A percentile compares a stretch with the other conserved stretches of the same genome.
These are phyloP conservation scores for Rapana venosa DNA, from an alignment of 2,888 invertebrate species.

Conservation along the genomic window DNA sequence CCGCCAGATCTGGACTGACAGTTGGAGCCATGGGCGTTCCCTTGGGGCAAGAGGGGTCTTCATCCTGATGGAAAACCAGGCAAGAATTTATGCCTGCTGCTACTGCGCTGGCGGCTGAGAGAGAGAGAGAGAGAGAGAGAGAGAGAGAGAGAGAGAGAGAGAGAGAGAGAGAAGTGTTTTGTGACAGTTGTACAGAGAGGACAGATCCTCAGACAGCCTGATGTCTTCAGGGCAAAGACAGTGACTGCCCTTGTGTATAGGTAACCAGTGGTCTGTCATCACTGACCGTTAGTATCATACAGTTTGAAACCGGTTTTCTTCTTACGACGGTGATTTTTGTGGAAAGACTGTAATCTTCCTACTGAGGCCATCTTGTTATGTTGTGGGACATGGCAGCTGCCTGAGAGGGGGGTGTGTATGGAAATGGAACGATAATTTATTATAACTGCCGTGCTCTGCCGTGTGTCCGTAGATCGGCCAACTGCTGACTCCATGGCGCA, in stretches of 20 bases:
- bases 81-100: too few species aligned
- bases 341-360: neutral
- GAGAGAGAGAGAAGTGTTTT: neutral
- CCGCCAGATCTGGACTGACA: too few species aligned
- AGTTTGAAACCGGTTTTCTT: conserved; percentile 18
- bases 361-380: neutral
- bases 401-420: neutral
- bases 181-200: neutral
- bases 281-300: neutral
- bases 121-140: neutral
- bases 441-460: neutral
- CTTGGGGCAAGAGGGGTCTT: too few species aligned
- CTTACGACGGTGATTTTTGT: neutral
- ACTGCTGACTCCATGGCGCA: neutral
- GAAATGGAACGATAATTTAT: neutral
- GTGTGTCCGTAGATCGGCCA: neutral
- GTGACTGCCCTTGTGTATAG: too few species aligned
- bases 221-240: too few species aligned
- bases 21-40: too few species aligned
- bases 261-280: too few species aligned
- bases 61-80: too few species aligned
- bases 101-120: too few species aligned
- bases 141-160: neutral
- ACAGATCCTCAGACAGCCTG: neutral
- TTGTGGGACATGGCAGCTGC: neutral